These are phyloP conservation scores for Ormyrus thymus DNA, from an alignment of 2,888 invertebrate species.

Conservation along the genomic window DNA sequence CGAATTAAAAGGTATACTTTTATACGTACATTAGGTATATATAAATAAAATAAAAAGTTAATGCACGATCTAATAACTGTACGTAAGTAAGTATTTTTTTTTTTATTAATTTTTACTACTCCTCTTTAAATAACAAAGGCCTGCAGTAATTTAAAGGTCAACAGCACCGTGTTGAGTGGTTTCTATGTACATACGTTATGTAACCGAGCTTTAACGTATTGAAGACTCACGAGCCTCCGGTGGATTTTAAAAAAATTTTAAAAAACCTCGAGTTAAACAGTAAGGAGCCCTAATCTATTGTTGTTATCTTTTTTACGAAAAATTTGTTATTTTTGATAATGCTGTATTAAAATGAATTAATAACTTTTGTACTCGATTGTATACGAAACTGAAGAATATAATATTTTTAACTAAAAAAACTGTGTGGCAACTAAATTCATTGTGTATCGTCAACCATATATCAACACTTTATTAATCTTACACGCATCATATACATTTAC, in stretches of 20 bases:
- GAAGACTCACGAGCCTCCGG: background rate
- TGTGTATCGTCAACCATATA: conserved; percentile 64
- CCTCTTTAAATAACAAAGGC: background rate
- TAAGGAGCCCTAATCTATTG: too few species aligned
- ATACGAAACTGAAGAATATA: too few species aligned
- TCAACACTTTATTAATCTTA: conserved; percentile 71
- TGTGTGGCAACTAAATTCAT: conserved; percentile 11
- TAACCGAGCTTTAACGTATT: conserved; percentile 34
- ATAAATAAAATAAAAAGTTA: too few species aligned
- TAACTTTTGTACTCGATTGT: too few species aligned
- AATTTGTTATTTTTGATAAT: too few species aligned
- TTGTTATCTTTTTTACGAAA: too few species aligned
- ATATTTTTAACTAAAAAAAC: background rate
- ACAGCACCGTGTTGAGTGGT: conserved; percentile 27
- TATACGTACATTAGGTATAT: conserved; percentile 24
- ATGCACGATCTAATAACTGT: too few species aligned
- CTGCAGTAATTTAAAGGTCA: conserved; percentile 21
- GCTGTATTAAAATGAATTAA: too few species aligned
- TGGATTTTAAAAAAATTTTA: too few species aligned
- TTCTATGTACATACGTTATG: conserved; percentile 27
- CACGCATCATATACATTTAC: conserved; percentile 68
- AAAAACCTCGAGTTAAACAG: too few species aligned
- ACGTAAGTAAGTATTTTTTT: background rate
- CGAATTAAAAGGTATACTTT: conserved; percentile 32
- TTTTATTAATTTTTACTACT: conserved; percentile 9